Evolutionary conservation across 1,140 invertebrate genomes (phyloP).

Genomic region (honey bee (Apis mellifera)): Amel_HAv3.1 CM009931.2:23693001-23693500

Average conservation of each 20-base stretch:
- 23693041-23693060: neutral
- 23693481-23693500: too few relatives aligned
- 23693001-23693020: neutral
- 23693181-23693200: constrained; percentile 34
- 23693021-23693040: too few relatives aligned
- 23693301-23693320: constrained; percentile 44
- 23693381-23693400: constrained; percentile 59
- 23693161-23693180: too few relatives aligned
- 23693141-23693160: neutral
- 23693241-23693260: constrained; percentile 55
- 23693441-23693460: constrained; percentile 39
- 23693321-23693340: constrained; percentile 30
- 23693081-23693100: too few relatives aligned
- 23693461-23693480: neutral
- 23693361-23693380: constrained; percentile 42
- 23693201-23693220: constrained; percentile 42
- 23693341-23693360: constrained; percentile 52
- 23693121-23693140: neutral
- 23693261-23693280: constrained; percentile 19
- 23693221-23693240: constrained; percentile 63
- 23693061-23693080: neutral
- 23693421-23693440: neutral
- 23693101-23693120: neutral
- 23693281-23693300: constrained; percentile 32
- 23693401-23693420: constrained; percentile 36